A percentile compares a stretch with the other conserved stretches of the same genome.
phyloP scores from a whole-genome alignment of 2,888 invertebrate genomes.

The Selenia dentaria region DNA sequence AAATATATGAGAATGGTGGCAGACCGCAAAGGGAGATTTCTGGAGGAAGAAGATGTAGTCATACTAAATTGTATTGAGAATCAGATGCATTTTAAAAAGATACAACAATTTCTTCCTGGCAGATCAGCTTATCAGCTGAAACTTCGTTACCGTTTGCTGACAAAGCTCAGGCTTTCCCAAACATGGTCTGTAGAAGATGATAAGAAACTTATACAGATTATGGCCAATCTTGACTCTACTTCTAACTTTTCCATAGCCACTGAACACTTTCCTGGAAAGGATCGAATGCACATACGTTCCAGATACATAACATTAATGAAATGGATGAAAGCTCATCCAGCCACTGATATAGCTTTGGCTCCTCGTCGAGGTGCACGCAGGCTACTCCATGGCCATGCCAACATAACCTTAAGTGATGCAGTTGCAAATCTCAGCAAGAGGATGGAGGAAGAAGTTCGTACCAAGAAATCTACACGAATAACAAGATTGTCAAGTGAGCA shows the following conservation, averaged over 20 bases:
- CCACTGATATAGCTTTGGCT: conserved; percentile 56
- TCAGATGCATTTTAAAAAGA: conserved; percentile 86
- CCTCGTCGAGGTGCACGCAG: conserved; percentile 65
- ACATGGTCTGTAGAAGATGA: conserved; percentile 87
- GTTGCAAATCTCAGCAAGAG: conserved; percentile 64
- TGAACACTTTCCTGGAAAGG: conserved; percentile 78
- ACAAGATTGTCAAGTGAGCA: conserved; percentile 47
- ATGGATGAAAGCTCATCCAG: conserved; percentile 78
- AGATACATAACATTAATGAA: conserved; percentile 82
- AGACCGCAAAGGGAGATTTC: conserved; percentile 86
- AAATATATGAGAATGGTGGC: conserved; percentile 72
- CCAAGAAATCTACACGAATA: conserved; percentile 45
- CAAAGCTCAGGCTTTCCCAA: conserved; percentile 64
- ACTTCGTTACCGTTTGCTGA: conserved; percentile 82
- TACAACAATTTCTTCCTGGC: conserved; percentile 84
- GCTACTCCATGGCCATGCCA: conserved; percentile 52
- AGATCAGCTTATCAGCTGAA: conserved; percentile 86
- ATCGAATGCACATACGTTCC: conserved; percentile 85
- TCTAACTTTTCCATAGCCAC: conserved; percentile 73
- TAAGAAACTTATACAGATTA: conserved; percentile 79
- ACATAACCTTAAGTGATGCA: conserved; percentile 56
- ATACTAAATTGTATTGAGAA: conserved; percentile 85
- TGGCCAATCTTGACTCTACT: conserved; percentile 71
- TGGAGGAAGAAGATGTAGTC: conserved; percentile 87
- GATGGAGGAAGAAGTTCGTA: conserved; percentile 51